These are phyloP conservation scores for Eupeodes latifasciatus DNA, from an alignment of 2,888 invertebrate genomes.

Conservation along the genomic window DNA sequence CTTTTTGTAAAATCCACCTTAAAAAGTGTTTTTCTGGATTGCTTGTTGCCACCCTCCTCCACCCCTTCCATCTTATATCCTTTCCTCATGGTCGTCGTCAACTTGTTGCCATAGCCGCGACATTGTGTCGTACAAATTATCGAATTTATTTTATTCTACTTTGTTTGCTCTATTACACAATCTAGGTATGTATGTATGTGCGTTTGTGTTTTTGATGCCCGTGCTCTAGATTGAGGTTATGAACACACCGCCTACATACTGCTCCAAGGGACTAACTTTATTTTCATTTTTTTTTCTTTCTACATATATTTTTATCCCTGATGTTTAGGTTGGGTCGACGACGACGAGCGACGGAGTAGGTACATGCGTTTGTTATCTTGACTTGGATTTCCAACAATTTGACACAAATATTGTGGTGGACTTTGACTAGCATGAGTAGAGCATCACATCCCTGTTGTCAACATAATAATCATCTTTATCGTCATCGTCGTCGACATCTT, in stretches of 20 bases:
- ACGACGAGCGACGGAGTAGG: neutral
- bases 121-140: conserved; percentile 52
- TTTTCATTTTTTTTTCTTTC: conserved; percentile 10
- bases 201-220: conserved; percentile 29
- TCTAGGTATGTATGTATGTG: conserved; percentile 6
- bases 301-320: too few relatives aligned
- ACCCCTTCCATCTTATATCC: too few relatives aligned
- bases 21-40: neutral
- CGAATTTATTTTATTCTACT: conserved; percentile 53
- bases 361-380: conserved; percentile 9
- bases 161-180: conserved; percentile 11
- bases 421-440: conserved; percentile 47
- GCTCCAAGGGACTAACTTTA: conserved; percentile 30
- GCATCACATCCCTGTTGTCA: conserved; percentile 32
- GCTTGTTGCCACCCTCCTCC: neutral
- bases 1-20: conserved; percentile 7
- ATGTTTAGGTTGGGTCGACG: neutral
- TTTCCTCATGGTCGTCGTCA: neutral
- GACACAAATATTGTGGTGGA: conserved; percentile 64
- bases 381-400: neutral
- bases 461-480: conserved; percentile 14
- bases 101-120: conserved; percentile 64
- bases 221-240: conserved; percentile 43
- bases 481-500: neutral
- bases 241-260: conserved; percentile 50